Evolutionary conservation across 2,113 vertebrate species (phyloP).

Genomic region (Hypocryptadius cinnamomeus): DNA sequence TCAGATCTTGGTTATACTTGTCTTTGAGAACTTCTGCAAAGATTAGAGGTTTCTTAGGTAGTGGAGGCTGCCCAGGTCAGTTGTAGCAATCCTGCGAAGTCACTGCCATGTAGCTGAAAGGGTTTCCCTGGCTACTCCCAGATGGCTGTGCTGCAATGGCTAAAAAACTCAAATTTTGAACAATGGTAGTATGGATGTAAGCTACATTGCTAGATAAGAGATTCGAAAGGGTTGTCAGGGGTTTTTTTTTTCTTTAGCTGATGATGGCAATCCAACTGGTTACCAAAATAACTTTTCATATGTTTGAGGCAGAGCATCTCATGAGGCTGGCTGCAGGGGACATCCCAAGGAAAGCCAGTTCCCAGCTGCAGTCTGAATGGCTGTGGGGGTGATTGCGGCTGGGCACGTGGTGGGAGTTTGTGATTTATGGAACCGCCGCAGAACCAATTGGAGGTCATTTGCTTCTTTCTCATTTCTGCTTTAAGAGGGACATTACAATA

Average conservation of each 20-base stretch:
- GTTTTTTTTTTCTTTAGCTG: not conserved
- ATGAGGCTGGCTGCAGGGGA: not conserved
- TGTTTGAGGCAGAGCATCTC: not conserved
- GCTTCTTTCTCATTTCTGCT: not conserved
- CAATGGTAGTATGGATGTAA: not conserved
- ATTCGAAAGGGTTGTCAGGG: not conserved
- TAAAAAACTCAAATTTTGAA: not conserved
- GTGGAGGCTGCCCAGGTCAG: not conserved
- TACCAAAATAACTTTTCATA: not conserved
- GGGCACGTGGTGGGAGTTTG: not conserved
- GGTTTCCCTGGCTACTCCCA: not conserved
- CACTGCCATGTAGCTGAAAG: not conserved
- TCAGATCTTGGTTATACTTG: not conserved
- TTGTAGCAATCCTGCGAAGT: not conserved
- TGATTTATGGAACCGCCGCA: not conserved
- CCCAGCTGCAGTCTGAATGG: not conserved
- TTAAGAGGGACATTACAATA: conserved; percentile 5
- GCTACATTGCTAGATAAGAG: not conserved
- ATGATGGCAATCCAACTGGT: not conserved
- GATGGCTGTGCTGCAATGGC: not conserved
- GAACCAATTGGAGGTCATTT: not conserved
- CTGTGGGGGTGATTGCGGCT: not conserved
- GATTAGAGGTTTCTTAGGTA: not conserved
- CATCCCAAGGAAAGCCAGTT: not conserved
- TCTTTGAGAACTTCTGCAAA: not conserved